Evolutionary conservation across 2,888 invertebrate species (phyloP).

Genomic region (Drosophila cognata): DNA sequence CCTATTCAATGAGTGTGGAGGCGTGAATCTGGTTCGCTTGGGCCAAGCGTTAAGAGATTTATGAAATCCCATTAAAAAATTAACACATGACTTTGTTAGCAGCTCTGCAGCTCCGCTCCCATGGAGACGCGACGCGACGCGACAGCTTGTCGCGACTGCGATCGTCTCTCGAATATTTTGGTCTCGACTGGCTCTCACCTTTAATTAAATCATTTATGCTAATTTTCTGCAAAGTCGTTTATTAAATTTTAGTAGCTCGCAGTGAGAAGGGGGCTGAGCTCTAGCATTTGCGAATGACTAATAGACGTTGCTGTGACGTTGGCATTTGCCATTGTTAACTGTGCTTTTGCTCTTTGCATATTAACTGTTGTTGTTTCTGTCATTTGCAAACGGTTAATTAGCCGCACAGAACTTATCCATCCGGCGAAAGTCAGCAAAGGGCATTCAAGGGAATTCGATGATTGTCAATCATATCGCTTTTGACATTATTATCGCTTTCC

Average conservation of each 20-base stretch:
- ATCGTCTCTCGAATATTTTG: conserved; percentile 1
- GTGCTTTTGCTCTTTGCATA: conserved; percentile 29
- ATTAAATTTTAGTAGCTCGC: conserved; percentile 62
- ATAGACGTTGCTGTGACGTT: conserved; percentile 22
- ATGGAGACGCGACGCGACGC: neutral
- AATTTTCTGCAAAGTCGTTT: conserved; percentile 72
- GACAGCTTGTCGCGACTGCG: neutral
- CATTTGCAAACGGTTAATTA: conserved; percentile 55
- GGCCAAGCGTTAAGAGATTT: conserved; percentile 58
- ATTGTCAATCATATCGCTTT: conserved; percentile 6
- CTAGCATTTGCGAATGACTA: conserved; percentile 37
- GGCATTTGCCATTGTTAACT: conserved; percentile 7
- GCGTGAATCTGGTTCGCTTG: neutral
- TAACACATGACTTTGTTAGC: conserved; percentile 68
- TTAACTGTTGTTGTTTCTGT: conserved; percentile 47
- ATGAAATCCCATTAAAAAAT: conserved; percentile 74
- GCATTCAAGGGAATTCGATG: conserved; percentile 11
- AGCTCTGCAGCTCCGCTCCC: conserved; percentile 16
- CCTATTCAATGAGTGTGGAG: conserved; percentile 10
- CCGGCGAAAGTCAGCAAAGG: conserved; percentile 5
- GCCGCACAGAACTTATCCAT: conserved; percentile 27
- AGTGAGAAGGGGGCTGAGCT: neutral
- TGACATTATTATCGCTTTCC: conserved; percentile 1
- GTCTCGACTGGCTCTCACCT: conserved; percentile 61
- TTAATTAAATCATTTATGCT: conserved; percentile 80